Percentiles rank a stretch among this genome's conserved stretches.
Conservation (phyloP, 2,113 vertebrate species). For the Rana temporaria region DNA sequence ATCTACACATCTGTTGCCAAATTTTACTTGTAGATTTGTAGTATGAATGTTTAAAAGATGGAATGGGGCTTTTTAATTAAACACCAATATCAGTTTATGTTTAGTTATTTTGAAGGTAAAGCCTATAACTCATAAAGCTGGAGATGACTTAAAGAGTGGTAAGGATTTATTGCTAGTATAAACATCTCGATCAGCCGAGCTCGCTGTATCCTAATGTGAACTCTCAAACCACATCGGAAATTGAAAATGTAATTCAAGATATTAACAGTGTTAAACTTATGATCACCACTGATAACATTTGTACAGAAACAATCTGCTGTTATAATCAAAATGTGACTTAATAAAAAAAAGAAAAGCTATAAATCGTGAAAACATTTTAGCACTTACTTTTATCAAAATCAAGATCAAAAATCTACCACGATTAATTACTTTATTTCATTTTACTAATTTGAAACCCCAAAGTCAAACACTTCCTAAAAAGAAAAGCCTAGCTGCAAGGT, state of each 20-base stretch:
- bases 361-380: no score
- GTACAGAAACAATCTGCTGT: no score
- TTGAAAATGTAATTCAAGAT: slow-evolving; percentile 6
- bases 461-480: no score
- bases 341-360: no score
- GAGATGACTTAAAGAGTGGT: neutral
- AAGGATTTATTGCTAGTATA: slow-evolving; percentile 7
- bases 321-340: no score
- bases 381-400: no score
- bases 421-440: no score
- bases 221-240: slow-evolving; percentile 2
- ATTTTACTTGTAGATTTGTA: slow-evolving; percentile 22
- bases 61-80: slow-evolving; percentile 30
- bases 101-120: neutral
- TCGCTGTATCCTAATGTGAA: slow-evolving; percentile 12
- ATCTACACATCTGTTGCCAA: slow-evolving; percentile 41
- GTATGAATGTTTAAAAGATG: slow-evolving; percentile 12
- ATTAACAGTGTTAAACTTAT: neutral
- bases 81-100: slow-evolving; percentile 3
- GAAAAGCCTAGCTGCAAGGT: no score
- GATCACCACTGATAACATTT: no score
- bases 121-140: neutral
- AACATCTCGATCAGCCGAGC: neutral
- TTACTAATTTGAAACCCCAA: no score
- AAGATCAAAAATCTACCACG: no score